phyloP scores from a whole-genome alignment of 2,113 vertebrate species.

The Psittacula cyanocephala region DNA sequence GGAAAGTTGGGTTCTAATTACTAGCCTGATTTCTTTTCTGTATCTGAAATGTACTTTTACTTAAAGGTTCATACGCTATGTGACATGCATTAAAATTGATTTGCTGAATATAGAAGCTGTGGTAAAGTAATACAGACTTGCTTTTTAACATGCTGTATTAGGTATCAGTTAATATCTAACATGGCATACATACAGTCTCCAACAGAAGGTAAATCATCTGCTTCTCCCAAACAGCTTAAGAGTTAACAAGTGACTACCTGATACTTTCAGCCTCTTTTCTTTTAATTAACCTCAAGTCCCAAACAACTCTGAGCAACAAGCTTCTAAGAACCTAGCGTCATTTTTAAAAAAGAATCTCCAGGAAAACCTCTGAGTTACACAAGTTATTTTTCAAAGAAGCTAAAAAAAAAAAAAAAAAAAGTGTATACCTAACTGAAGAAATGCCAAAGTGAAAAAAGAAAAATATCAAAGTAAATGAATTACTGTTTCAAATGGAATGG shows the following conservation, averaged over 20 bases:
- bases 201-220: not conserved
- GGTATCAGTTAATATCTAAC: not conserved
- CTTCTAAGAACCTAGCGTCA: not conserved
- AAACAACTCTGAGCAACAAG: not conserved
- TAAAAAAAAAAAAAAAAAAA: not conserved
- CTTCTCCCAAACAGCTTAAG: not conserved
- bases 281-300: not conserved
- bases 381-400: not conserved
- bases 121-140: not conserved
- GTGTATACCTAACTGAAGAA: not conserved
- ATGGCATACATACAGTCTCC: not conserved
- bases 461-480: not conserved
- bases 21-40: conserved; percentile 11
- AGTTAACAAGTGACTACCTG: not conserved
- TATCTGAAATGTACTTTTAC: conserved; percentile 45
- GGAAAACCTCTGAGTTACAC: not conserved
- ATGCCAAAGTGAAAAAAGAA: not conserved
- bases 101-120: not conserved
- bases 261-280: not conserved
- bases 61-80: conserved; percentile 12
- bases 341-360: not conserved
- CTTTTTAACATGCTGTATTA: not conserved
- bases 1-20: conserved; percentile 71
- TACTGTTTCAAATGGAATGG: not conserved
- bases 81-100: conserved; percentile 40